Percentiles rank a stretch among this genome's conserved stretches.
Conservation (phyloP, 2,113 vertebrate species). For the Bungarus multicinctus region DNA sequence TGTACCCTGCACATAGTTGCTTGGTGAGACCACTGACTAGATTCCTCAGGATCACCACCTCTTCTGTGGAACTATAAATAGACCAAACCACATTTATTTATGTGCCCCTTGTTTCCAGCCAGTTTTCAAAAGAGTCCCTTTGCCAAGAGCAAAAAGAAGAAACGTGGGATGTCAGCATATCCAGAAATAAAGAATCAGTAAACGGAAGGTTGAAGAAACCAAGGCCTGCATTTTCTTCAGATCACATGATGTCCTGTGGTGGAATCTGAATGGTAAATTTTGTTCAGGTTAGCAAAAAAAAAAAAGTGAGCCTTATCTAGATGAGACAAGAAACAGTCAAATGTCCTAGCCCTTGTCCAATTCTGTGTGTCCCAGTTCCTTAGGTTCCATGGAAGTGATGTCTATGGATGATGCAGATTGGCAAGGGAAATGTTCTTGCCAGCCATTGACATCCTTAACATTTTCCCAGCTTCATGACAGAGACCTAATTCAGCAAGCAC, state of each 20-base stretch:
- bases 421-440: neutral
- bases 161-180: neutral
- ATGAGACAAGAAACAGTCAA: neutral
- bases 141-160: constrained; percentile 32
- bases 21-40: constrained; percentile 11
- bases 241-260: neutral
- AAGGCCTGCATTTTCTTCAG: neutral
- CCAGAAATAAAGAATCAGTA: neutral
- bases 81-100: constrained; percentile 37
- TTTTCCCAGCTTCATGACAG: neutral
- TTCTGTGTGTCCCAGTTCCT: neutral
- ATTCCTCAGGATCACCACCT: constrained; percentile 31
- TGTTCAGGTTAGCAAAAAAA: neutral
- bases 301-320: neutral
- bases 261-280: neutral
- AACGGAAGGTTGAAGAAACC: neutral
- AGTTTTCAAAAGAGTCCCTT: constrained; percentile 21
- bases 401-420: neutral
- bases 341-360: neutral
- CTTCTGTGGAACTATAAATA: constrained; percentile 52
- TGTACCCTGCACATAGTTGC: constrained; percentile 30
- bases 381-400: neutral
- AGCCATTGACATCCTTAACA: neutral
- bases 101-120: constrained; percentile 30
- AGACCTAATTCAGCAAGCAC: neutral